Conservation (phyloP, 2,113 vertebrate genomes). For the Trachemys scripta region DNA sequence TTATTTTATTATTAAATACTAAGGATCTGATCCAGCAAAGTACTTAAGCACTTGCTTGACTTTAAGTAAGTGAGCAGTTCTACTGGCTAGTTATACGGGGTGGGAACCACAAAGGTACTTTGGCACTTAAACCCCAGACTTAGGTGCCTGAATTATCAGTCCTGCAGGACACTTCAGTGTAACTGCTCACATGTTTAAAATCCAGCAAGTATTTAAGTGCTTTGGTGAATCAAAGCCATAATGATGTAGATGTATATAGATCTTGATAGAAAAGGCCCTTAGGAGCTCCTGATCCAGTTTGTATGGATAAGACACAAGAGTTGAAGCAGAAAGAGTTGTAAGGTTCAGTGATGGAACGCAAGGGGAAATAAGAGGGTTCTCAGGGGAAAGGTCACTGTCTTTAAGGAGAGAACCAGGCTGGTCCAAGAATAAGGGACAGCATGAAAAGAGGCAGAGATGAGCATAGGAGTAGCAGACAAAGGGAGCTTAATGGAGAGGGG, state of each 20-base stretch:
- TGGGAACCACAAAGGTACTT: neutral
- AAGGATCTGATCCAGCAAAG: neutral
- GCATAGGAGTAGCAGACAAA: neutral
- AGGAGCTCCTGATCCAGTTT: neutral
- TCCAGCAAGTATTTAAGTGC: neutral
- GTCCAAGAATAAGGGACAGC: neutral
- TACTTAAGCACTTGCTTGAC: neutral
- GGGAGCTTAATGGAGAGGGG: neutral
- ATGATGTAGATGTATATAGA: neutral
- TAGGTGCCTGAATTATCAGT: neutral
- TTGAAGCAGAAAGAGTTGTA: neutral
- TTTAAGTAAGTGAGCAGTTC: neutral
- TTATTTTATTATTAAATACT: neutral
- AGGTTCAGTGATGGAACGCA: neutral
- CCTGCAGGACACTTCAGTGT: neutral
- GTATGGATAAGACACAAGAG: neutral
- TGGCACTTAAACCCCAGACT: too few relatives aligned
- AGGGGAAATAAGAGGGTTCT: neutral
- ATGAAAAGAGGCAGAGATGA: neutral
- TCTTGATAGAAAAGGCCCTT: neutral
- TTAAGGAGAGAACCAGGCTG: neutral
- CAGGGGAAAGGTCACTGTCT: neutral
- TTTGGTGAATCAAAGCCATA: neutral
- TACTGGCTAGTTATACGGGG: neutral
- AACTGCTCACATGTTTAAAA: neutral